Conservation (phyloP, 2,797 vertebrate species). For the Artibeus lituratus region DNA sequence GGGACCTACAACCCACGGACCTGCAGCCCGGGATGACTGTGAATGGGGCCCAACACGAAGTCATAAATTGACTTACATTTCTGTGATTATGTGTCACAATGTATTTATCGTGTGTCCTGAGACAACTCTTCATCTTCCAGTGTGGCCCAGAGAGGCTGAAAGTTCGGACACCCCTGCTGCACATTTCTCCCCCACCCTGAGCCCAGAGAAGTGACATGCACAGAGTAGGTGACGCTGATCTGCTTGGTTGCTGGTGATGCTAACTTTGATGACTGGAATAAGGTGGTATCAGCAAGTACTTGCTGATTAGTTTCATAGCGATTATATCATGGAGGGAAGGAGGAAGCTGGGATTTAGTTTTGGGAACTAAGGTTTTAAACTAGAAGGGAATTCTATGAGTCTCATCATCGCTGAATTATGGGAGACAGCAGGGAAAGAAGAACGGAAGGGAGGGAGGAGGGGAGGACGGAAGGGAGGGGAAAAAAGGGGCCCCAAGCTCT, state of each 20-base stretch:
- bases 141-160: no score
- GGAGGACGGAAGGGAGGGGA: not conserved
- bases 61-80: no score
- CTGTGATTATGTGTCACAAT: no score
- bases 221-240: no score
- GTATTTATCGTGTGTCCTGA: no score
- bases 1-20: no score
- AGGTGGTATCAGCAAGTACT: not conserved
- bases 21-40: no score
- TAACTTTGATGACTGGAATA: not conserved
- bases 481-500: not conserved
- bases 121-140: no score
- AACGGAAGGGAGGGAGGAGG: not conserved
- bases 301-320: not conserved
- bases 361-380: not conserved
- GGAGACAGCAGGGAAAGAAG: not conserved
- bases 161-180: no score
- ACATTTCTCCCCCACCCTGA: not conserved
- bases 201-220: not conserved
- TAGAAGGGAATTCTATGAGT: not conserved
- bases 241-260: not conserved
- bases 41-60: no score
- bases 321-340: not conserved
- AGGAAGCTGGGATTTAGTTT: not conserved
- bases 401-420: not conserved